Percentiles rank a stretch among this genome's conserved stretches.
Evolutionary conservation across 2,113 vertebrate genomes (phyloP).

Genomic region (Casuarius casuarius): DNA sequence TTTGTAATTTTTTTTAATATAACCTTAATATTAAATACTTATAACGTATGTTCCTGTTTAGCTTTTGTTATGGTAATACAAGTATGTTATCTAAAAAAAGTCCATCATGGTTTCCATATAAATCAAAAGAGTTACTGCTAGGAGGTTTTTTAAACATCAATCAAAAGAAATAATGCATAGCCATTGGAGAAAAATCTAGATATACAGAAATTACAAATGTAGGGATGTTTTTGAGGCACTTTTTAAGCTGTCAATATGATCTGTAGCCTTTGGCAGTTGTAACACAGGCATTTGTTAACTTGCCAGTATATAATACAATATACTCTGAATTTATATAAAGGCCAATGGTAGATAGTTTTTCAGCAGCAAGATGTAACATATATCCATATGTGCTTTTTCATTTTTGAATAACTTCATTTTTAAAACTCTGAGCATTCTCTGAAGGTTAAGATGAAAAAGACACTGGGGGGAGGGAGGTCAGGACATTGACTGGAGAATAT

Average conservation of each 20-base stretch:
- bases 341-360: background rate
- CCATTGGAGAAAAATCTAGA: background rate
- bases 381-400: background rate
- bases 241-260: background rate
- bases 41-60: background rate
- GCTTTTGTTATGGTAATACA: conserved; percentile 7
- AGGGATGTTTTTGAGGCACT: background rate
- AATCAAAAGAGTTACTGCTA: background rate
- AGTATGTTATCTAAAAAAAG: conserved; percentile 47
- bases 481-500: background rate
- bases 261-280: background rate
- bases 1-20: background rate
- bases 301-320: background rate
- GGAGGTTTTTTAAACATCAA: background rate
- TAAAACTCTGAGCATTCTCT: background rate
- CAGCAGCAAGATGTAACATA: background rate
- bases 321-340: background rate
- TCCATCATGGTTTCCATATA: background rate
- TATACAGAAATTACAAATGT: background rate
- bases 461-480: background rate
- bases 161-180: background rate
- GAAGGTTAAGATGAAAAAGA: background rate
- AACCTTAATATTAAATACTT: background rate
- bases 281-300: background rate
- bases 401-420: background rate